These are phyloP conservation scores for Andrena flavipes DNA, from an alignment of 2,888 invertebrate genomes.

Conservation along the genomic window DNA sequence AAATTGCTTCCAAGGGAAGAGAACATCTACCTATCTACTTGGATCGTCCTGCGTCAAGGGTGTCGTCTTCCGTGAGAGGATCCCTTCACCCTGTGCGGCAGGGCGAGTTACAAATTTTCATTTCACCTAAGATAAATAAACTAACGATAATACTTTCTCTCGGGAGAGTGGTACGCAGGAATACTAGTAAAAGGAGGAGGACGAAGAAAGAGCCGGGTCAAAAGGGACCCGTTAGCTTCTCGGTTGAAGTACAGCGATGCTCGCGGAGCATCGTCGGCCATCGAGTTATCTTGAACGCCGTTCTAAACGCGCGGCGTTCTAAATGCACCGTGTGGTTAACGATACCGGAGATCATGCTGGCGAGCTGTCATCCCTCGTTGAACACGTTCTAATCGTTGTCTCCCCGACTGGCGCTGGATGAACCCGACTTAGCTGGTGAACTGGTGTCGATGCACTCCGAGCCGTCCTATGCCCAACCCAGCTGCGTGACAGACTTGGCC, in stretches of 20 bases:
- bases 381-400: not conserved
- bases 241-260: conserved; percentile 36
- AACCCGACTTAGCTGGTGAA: not conserved
- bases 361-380: conserved; percentile 2
- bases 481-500: conserved; percentile 19
- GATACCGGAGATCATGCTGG: conserved; percentile 19
- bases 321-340: conserved; percentile 55
- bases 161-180: conserved; percentile 55
- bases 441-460: not conserved
- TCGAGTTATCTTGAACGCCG: conserved; percentile 42
- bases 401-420: not conserved
- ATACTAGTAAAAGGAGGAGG: conserved; percentile 62
- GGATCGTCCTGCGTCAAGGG: conserved; percentile 30
- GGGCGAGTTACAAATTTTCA: conserved; percentile 39
- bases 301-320: conserved; percentile 28
- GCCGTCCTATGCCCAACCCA: not conserved
- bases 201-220: conserved; percentile 66
- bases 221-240: conserved; percentile 65
- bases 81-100: not conserved
- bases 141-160: conserved; percentile 74
- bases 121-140: conserved; percentile 64
- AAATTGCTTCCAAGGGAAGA: not conserved
- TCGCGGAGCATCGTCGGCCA: conserved; percentile 29
- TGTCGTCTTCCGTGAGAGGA: conserved; percentile 1
- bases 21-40: conserved; percentile 43